phyloP scores from a whole-genome alignment of 1,140 invertebrate genomes.

The Ostrea edulis region DNA sequence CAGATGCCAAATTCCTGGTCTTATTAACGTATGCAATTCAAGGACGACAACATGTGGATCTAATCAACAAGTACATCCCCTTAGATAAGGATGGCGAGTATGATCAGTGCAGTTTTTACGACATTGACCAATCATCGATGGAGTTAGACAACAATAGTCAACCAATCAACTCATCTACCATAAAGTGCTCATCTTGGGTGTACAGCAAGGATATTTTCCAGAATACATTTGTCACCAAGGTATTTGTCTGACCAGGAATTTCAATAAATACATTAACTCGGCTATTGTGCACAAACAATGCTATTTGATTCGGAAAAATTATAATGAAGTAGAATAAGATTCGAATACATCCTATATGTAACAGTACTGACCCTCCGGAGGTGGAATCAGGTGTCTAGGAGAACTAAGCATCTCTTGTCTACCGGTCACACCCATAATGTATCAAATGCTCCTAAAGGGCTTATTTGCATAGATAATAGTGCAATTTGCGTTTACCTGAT shows the following conservation, averaged over 20 bases:
- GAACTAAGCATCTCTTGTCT: too few species aligned
- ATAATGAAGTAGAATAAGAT: too few species aligned
- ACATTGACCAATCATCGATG: neutral
- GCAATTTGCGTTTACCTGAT: too few species aligned
- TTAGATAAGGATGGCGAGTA: neutral
- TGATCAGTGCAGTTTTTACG: conserved; percentile 49
- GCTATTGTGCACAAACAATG: too few species aligned
- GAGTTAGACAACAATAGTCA: conserved; percentile 38
- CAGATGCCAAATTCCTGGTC: conserved; percentile 60
- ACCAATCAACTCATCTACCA: conserved; percentile 20
- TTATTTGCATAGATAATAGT: too few species aligned
- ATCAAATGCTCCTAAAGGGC: too few species aligned
- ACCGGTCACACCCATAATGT: too few species aligned
- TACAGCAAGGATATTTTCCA: conserved; percentile 50
- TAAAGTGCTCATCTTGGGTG: conserved; percentile 53
- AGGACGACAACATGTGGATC: conserved; percentile 41
- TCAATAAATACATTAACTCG: too few species aligned
- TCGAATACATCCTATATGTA: too few species aligned
- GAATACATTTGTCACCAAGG: conserved; percentile 46
- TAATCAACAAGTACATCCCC: conserved; percentile 57
- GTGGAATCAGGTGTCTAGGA: too few species aligned
- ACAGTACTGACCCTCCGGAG: too few species aligned
- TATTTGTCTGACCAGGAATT: neutral
- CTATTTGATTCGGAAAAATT: too few species aligned
- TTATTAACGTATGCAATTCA: conserved; percentile 56